Evolutionary conservation across 2,888 invertebrate species (phyloP).

Genomic region (Bombylius major): DNA sequence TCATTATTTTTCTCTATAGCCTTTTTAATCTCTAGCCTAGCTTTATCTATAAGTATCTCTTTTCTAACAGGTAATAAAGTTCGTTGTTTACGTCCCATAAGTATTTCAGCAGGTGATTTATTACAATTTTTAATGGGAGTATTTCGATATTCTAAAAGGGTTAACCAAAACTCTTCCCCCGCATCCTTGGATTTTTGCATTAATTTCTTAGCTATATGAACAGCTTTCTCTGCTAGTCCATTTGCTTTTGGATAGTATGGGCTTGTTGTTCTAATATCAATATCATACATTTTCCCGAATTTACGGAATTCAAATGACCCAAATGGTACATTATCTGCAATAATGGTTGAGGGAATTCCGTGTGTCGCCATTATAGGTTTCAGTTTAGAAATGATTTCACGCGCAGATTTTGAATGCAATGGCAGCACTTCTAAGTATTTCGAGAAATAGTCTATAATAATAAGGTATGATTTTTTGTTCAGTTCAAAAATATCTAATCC

Average conservation of each 20-base stretch:
- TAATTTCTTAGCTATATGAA: conserved; percentile 3
- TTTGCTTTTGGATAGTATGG: too few relatives aligned
- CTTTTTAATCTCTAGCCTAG: neutral
- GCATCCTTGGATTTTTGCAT: neutral
- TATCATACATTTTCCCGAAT: conserved; percentile 16
- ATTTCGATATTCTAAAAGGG: conserved; percentile 3
- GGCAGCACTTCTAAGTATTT: conserved; percentile 13
- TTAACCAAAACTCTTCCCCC: neutral
- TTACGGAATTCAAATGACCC: conserved; percentile 13
- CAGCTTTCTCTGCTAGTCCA: too few relatives aligned
- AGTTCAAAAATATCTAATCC: conserved; percentile 7
- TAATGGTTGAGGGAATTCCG: conserved; percentile 15
- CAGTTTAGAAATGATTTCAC: neutral
- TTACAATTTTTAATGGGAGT: neutral
- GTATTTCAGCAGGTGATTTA: neutral
- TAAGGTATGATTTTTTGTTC: neutral
- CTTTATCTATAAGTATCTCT: neutral
- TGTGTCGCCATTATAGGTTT: conserved; percentile 3
- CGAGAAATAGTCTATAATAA: conserved; percentile 16
- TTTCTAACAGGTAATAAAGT: neutral
- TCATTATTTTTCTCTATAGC: conserved; percentile 1
- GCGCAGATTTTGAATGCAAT: neutral
- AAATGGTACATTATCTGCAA: conserved; percentile 18
- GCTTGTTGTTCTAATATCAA: conserved; percentile 13
- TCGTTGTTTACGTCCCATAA: conserved; percentile 1